Conservation (phyloP, 2,113 vertebrate genomes). For the Antechinus flavipes region DNA sequence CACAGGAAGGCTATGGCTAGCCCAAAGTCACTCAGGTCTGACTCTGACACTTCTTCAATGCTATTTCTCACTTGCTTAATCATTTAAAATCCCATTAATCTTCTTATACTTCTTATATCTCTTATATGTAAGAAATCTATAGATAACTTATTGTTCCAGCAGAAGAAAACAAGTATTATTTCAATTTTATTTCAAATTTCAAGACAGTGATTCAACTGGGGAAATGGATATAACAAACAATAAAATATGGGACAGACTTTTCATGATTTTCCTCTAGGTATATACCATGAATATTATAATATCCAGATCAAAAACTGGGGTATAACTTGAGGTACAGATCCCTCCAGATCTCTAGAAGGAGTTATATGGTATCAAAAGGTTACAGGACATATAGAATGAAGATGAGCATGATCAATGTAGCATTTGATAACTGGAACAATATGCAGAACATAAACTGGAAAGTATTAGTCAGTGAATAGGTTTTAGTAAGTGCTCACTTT, state of each 20-base stretch:
- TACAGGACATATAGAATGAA: background rate
- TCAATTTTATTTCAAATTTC: background rate
- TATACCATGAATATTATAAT: background rate
- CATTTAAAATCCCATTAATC: background rate
- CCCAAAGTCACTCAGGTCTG: background rate
- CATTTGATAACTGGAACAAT: too few species aligned
- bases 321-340: background rate
- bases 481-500: too few species aligned
- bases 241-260: background rate
- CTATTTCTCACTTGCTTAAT: background rate
- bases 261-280: background rate
- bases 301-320: background rate
- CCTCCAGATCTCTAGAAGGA: background rate
- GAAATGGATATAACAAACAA: background rate
- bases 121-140: background rate
- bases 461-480: too few species aligned
- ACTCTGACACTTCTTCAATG: background rate
- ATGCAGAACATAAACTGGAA: too few species aligned
- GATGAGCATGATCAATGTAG: background rate
- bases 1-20: background rate
- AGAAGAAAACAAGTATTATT: background rate
- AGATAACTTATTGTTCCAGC: background rate
- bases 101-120: background rate
- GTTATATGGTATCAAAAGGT: background rate
- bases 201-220: background rate